Conservation (phyloP, 2,888 invertebrate species). For the Lithophane ornitopus region DNA sequence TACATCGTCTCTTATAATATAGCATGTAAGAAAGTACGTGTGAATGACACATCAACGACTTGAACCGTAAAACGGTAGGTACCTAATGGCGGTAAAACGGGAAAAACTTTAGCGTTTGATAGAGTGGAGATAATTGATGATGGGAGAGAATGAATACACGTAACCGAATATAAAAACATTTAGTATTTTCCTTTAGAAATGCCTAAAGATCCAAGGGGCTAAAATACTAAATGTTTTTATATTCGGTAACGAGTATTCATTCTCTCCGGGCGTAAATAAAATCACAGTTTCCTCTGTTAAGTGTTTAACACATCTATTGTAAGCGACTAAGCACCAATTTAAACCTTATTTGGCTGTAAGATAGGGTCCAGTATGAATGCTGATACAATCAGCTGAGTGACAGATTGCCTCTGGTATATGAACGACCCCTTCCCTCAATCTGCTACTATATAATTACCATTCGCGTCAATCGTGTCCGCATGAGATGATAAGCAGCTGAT, state of each 20-base stretch:
- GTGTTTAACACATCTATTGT: conserved; percentile 8
- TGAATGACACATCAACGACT: conserved; percentile 64
- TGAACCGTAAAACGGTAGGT: conserved; percentile 38
- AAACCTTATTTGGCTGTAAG: conserved; percentile 1
- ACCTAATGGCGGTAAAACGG: conserved; percentile 19
- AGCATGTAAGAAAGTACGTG: conserved; percentile 45
- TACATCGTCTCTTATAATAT: conserved; percentile 49
- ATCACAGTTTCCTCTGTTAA: neutral
- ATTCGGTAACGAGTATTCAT: too few relatives aligned
- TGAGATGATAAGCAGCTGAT: conserved; percentile 6
- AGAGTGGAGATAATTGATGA: conserved; percentile 45
- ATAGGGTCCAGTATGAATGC: conserved; percentile 4
- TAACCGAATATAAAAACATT: conserved; percentile 3
- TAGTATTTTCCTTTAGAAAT: neutral
- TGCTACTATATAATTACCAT: conserved; percentile 4
- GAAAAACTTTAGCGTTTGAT: conserved; percentile 26
- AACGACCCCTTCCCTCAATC: conserved; percentile 10
- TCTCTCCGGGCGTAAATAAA: neutral
- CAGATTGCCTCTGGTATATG: conserved; percentile 15
- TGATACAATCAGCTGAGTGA: conserved; percentile 7
- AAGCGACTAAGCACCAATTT: neutral
- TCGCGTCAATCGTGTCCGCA: neutral
- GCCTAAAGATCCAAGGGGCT: too few relatives aligned
- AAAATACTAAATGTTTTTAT: too few relatives aligned
- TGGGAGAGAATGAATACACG: conserved; percentile 14